Conservation (phyloP, 2,113 vertebrate genomes). For the Spilogale gracilis region DNA sequence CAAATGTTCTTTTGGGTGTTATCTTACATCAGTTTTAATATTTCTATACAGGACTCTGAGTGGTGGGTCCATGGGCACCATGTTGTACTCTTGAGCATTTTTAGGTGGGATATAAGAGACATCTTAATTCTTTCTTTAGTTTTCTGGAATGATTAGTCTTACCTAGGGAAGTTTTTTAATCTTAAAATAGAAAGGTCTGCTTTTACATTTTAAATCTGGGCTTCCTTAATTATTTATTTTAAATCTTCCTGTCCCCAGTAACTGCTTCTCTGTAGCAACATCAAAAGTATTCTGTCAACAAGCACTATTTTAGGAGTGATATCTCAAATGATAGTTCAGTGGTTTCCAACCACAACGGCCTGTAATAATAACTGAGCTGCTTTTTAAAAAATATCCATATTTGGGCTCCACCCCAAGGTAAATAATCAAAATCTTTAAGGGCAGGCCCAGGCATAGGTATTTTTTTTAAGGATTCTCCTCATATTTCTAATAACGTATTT, state of each 20-base stretch:
- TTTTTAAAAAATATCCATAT: slow-evolving; percentile 19
- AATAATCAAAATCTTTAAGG: slow-evolving; percentile 30
- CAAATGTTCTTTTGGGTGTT: background rate
- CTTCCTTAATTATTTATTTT: slow-evolving; percentile 27
- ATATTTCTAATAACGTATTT: slow-evolving; percentile 21
- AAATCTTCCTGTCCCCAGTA: background rate
- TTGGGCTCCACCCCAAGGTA: background rate
- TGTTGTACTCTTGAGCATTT: slow-evolving; percentile 15
- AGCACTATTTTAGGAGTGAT: background rate
- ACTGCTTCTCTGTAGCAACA: slow-evolving; percentile 43
- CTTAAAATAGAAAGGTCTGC: slow-evolving; percentile 21
- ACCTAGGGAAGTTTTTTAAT: slow-evolving; percentile 44
- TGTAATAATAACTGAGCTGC: background rate
- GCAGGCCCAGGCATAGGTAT: background rate
- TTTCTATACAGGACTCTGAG: background rate
- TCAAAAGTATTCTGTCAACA: slow-evolving; percentile 4
- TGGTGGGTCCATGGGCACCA: background rate
- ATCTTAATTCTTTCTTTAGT: background rate
- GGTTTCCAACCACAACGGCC: background rate
- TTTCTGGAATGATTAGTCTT: background rate
- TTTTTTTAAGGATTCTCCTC: background rate
- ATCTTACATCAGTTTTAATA: background rate
- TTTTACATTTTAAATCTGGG: slow-evolving; percentile 35
- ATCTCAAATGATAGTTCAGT: background rate
- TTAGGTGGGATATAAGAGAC: background rate